Evolutionary conservation across 2,113 vertebrate species (phyloP).

Genomic region (Microcebus lehilahytsara): DNA sequence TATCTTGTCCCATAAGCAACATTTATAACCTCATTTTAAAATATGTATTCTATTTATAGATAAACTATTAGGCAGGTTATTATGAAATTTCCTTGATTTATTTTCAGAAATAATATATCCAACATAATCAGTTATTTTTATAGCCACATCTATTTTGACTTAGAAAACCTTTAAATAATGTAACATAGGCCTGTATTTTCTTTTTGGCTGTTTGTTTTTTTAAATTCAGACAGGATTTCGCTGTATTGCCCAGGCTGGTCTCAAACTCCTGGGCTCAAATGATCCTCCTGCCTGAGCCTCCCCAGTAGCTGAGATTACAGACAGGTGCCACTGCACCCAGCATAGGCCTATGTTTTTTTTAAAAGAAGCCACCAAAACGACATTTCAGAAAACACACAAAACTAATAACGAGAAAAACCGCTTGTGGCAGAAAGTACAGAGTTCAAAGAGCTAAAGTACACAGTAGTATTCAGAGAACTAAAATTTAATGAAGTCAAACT

Average conservation of each 20-base stretch:
- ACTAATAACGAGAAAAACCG: not conserved
- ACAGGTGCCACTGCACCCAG: no score
- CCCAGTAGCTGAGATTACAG: no score
- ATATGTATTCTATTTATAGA: conserved; percentile 19
- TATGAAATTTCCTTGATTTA: conserved; percentile 15
- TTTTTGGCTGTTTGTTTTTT: not conserved
- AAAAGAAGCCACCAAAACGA: conserved; percentile 24
- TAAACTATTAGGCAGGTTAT: conserved; percentile 29
- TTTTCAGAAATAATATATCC: conserved; percentile 48
- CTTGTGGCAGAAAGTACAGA: not conserved
- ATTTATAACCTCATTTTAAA: conserved; percentile 44
- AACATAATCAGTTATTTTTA: conserved; percentile 54
- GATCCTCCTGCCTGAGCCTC: no score
- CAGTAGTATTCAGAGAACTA: conserved; percentile 11
- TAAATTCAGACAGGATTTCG: no score
- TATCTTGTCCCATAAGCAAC: not conserved
- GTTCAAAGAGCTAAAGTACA: conserved; percentile 31
- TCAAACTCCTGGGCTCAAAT: no score
- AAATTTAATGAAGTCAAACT: conserved; percentile 39
- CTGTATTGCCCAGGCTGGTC: no score
- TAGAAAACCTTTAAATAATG: conserved; percentile 37
- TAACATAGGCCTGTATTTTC: not conserved
- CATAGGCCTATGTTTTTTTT: not conserved
- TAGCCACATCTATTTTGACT: not conserved
- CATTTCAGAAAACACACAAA: conserved; percentile 26